Base-by-base conservation (phyloP, 1,140 invertebrate species). In the Argopecten irradians region DNA sequence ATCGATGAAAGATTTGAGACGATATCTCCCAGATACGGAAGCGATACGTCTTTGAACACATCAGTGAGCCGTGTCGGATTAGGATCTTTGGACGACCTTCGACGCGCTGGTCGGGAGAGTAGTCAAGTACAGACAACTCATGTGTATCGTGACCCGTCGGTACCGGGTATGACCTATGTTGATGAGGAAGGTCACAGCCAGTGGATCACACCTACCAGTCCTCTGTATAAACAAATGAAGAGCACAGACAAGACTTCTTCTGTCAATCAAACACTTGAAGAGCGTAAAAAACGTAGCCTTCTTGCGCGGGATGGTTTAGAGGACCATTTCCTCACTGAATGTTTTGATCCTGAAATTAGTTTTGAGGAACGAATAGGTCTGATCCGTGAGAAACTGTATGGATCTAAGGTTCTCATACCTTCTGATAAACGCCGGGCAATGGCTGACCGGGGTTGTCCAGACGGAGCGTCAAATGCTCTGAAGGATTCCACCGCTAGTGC, bases 311-410 rank as follows among this genome's bases (percentile, higher is more conserved):
- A 71, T 28, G 55, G 55, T 22, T 28, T 71, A n/a, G 85, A 83
- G 2, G 87, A 90, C 35, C 89, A 90, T 36, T 90, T 82, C 41
- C 46, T 90, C 19, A 87, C 89, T 43, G 83, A 87, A 36, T 90
- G 89, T 88, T 90, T 90, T 46, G 82, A 87, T 34, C 87, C 87
- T 86, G 88, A 90, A 86, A 88, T 88, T 33, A 88, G 87, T 22
- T 85, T 90, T 14, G 84, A 90, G 36, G 89, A 90, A 46, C 85
- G 89, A 7, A 88, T 88, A 88, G 87, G 46, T 85, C 22, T 90
- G n/a, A 90, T 90, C 11, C 83, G 87, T 35, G 86, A 90, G 22
- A 88, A 90, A 46, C 82, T 90, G 32, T 88, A 85, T 83, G 87
- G 87, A 0, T 85, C 87, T 34, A 41, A 43, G 19, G 55, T 71